phyloP scores from a whole-genome alignment of 2,888 invertebrate species.

The Thymelicus lineola region DNA sequence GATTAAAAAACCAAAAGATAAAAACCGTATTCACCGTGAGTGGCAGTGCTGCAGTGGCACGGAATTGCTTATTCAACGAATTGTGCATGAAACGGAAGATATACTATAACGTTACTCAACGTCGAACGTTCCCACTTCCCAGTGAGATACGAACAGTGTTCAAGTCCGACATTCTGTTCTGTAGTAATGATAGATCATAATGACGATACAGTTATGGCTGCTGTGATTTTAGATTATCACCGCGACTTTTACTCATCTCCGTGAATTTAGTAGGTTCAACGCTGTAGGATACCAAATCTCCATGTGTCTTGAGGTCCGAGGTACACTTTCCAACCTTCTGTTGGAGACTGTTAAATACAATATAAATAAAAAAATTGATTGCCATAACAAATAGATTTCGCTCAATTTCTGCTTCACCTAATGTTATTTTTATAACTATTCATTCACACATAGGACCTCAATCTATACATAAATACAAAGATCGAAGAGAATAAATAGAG shows the following conservation, averaged over 20 bases:
- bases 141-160: not conserved
- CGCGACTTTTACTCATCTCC: too few species aligned
- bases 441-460: not conserved
- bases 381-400: not conserved
- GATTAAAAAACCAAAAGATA: not conserved
- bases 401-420: not conserved
- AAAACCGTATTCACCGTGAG: not conserved
- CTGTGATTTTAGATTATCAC: too few species aligned
- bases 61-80: conserved; percentile 8
- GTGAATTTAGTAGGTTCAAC: too few species aligned
- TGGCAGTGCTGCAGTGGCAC: not conserved
- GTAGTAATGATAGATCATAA: too few species aligned
- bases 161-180: not conserved
- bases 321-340: too few species aligned
- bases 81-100: conserved; percentile 8
- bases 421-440: not conserved
- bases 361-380: too few species aligned
- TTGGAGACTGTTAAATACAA: too few species aligned
- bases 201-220: too few species aligned
- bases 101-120: conserved; percentile 2
- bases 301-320: too few species aligned
- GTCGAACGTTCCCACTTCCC: not conserved
- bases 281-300: too few species aligned
- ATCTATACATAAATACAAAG: not conserved
- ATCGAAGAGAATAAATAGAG: conserved; percentile 12